Percentiles rank a stretch among this genome's conserved stretches.
phyloP scores from a whole-genome alignment of 2,113 vertebrate species.

The Daphoenositta chrysoptera region DNA sequence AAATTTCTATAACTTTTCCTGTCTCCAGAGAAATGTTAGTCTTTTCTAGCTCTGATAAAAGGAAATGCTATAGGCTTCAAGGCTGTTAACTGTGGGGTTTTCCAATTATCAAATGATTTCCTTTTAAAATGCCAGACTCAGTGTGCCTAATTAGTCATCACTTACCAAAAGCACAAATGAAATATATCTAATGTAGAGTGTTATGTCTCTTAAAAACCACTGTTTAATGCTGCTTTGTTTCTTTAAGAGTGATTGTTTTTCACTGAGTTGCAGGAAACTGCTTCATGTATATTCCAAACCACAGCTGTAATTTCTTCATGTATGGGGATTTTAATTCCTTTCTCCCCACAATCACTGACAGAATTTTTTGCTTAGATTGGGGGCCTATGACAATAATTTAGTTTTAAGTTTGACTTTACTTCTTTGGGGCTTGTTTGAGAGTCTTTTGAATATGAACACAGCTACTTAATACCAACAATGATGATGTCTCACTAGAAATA shows the following conservation, averaged over 20 bases:
- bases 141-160: neutral
- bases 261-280: neutral
- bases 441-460: neutral
- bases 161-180: neutral
- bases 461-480: neutral
- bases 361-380: neutral
- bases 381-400: neutral
- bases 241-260: neutral
- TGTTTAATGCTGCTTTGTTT: neutral
- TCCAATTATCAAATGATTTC: neutral
- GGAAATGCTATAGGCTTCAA: neutral
- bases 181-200: neutral
- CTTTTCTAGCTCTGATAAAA: neutral
- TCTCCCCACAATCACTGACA: neutral
- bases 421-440: neutral
- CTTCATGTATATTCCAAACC: conserved; percentile 5
- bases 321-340: neutral
- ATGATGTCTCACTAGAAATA: neutral
- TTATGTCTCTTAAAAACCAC: neutral
- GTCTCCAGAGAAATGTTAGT: neutral
- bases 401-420: neutral
- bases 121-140: neutral
- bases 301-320: neutral
- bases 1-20: neutral
- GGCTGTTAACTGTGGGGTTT: neutral